Percentiles rank a stretch among this genome's conserved stretches.
These are phyloP conservation scores for Clanis bilineata DNA, from an alignment of 2,888 invertebrate genomes.

Conservation along the genomic window DNA sequence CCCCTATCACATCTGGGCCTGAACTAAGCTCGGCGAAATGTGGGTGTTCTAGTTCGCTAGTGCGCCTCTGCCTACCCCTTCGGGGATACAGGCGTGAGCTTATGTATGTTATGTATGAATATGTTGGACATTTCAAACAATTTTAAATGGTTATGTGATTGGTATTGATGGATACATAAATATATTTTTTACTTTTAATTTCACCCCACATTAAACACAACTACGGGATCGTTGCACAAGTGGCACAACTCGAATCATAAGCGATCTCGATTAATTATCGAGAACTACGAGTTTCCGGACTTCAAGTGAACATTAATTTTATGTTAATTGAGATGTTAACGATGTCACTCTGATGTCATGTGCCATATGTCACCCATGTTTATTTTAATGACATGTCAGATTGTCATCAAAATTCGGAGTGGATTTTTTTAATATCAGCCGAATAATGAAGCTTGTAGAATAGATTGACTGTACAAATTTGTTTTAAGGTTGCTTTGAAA, in stretches of 20 bases:
- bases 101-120: too few relatives aligned
- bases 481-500: background rate
- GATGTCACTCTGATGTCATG: background rate
- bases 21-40: too few relatives aligned
- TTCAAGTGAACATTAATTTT: conserved; percentile 1
- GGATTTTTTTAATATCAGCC: background rate
- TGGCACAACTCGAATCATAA: background rate
- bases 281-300: background rate
- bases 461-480: background rate
- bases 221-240: background rate
- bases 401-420: conserved; percentile 5
- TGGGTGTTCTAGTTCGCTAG: too few relatives aligned
- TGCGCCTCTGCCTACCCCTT: too few relatives aligned
- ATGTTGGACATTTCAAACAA: too few relatives aligned
- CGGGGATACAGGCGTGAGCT: too few relatives aligned
- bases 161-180: too few relatives aligned
- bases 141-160: too few relatives aligned
- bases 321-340: conserved; percentile 8
- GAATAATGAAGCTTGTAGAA: background rate
- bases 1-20: too few relatives aligned
- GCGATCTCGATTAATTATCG: conserved; percentile 1
- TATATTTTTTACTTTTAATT: too few relatives aligned
- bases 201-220: too few relatives aligned
- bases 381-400: conserved; percentile 1
- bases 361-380: conserved; percentile 1